Conservation (phyloP, 92 coral and sea anemone genomes). For the Bergia sp. region DNA sequence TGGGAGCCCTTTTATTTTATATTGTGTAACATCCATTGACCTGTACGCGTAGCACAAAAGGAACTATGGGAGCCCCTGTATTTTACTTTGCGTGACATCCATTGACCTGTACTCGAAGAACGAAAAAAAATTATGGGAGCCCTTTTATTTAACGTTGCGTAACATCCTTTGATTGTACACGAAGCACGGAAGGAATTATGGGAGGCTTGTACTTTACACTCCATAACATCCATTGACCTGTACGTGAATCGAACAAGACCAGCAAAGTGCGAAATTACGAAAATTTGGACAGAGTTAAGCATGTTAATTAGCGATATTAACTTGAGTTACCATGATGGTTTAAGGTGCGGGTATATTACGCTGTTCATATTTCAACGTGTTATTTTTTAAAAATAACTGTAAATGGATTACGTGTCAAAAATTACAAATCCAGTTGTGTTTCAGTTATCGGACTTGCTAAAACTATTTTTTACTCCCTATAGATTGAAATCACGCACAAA, state of each 20-base stretch:
- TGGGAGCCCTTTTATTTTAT: too few species aligned
- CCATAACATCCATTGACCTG: background rate
- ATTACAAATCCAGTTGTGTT: background rate
- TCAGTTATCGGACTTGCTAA: background rate
- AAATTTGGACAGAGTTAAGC: background rate
- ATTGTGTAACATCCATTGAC: too few species aligned
- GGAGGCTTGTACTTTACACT: too few species aligned
- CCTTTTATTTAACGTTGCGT: too few species aligned
- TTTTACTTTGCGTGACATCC: too few species aligned
- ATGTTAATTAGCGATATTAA: background rate
- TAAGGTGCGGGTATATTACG: background rate
- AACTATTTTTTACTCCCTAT: background rate
- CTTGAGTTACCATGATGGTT: background rate
- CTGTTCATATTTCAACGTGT: background rate
- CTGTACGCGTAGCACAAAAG: too few species aligned
- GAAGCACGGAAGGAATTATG: background rate
- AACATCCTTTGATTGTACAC: background rate
- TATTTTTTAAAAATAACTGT: too few species aligned
- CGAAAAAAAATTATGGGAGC: too few species aligned
- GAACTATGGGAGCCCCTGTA: too few species aligned
- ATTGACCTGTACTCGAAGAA: too few species aligned
- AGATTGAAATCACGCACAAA: conserved; percentile 89
- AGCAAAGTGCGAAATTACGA: background rate
- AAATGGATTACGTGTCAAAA: background rate
- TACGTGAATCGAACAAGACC: background rate